Conservation (phyloP, 2,113 vertebrate species). For the Indicator indicator region DNA sequence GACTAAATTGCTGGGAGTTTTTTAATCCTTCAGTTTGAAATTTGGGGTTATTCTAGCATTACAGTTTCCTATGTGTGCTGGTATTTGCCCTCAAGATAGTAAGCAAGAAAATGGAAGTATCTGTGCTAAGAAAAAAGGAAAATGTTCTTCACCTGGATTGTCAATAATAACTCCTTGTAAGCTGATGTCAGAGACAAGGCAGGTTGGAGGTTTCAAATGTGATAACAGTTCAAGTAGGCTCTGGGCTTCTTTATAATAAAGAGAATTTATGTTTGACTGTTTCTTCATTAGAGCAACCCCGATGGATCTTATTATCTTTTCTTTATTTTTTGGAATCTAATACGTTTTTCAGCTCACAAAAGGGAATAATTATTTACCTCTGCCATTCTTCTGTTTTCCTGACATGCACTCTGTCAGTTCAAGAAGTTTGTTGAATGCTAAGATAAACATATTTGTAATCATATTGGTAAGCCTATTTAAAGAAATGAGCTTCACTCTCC, state of each 20-base stretch:
- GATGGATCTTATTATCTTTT: neutral
- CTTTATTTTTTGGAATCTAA: neutral
- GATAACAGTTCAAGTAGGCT: neutral
- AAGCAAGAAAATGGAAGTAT: neutral
- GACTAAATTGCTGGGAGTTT: neutral
- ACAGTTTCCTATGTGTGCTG: neutral
- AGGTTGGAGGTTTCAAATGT: neutral
- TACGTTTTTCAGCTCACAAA: neutral
- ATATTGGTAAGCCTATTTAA: neutral
- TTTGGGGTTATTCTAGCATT: neutral
- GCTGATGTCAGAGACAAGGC: neutral
- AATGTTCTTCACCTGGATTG: neutral
- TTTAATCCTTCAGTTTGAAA: neutral
- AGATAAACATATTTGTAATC: neutral
- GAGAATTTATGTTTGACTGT: neutral
- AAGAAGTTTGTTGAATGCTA: neutral
- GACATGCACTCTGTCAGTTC: neutral
- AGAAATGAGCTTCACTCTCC: neutral
- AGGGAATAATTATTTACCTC: neutral
- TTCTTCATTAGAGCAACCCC: neutral
- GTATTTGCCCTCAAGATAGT: neutral
- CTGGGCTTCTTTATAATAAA: neutral
- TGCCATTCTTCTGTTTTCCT: neutral
- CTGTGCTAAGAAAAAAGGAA: neutral
- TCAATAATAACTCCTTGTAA: neutral